Evolutionary conservation across 2,888 invertebrate species (phyloP), one percentile per base, ranked within the genome.

Genomic region (Hofmannophila pseudospretella): DNA sequence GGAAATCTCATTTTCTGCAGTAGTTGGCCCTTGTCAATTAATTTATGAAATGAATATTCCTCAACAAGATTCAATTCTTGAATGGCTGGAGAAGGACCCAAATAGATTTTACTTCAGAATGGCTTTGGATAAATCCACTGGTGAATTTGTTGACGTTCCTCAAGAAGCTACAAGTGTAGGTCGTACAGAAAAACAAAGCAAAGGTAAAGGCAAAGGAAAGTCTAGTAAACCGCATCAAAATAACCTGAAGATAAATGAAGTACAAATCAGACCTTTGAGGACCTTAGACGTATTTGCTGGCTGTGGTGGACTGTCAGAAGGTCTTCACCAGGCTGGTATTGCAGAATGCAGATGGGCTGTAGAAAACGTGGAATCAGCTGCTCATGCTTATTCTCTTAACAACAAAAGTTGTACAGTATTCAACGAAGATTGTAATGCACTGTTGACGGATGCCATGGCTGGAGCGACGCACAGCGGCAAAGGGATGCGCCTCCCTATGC

Each of bases 241-340:
- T 44, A 65, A 38, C 12, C 42, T 47, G 63, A 72, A 43, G 37
- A 38, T 42, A 58, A 78, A 79, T 2, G 65, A 64, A 7, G 42
- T 54, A 7, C 62, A 86, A 16, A 50, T 88, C 0, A 67, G 74
- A 36, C 90, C 90, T 19, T 62, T 96, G 38, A 79, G 88, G 45
- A 90, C 92, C 25, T 75, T 96, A 54, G 96, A 96, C 62, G 92
- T 96, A 14, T 96, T 96, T 70, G 94, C 95, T 44, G 96, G 96
- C 0, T 95, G 95, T 70, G 96, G 96, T 27, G 96, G 95, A 11
- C 68, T 96, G 27, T 94, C 94, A 0, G 92, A 93, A 54, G 93
- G 93, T 0, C 67, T 94, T 23, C 91, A 91, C 52, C 90, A 89
- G 46, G 88, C 94, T 3, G 93, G 93, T 0, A 71, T 92, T 2